Evolutionary conservation across 2,888 invertebrate genomes (phyloP).

Genomic region (Dermolepida albohirtum): DNA sequence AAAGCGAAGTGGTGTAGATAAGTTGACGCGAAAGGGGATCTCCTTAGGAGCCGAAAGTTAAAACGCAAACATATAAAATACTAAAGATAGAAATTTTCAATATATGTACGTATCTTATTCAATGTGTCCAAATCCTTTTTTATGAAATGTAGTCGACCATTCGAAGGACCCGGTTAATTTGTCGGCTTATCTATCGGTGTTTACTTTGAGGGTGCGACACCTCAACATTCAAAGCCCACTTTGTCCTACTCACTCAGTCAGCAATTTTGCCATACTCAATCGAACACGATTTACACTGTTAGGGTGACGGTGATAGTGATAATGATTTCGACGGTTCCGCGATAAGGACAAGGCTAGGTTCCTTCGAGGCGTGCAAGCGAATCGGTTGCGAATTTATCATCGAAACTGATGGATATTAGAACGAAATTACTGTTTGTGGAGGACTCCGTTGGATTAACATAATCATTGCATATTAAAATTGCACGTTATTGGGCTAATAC

Average conservation of each 20-base stretch:
- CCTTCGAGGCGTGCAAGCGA: conserved; percentile 10
- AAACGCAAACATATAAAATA: conserved; percentile 2
- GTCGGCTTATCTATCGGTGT: conserved; percentile 62
- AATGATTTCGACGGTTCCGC: conserved; percentile 18
- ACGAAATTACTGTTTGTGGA: conserved; percentile 38
- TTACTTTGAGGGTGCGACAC: conserved; percentile 61
- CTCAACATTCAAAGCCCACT: conserved; percentile 53
- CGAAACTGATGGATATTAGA: conserved; percentile 33
- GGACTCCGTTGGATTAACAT: conserved; percentile 31
- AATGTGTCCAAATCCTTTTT: conserved; percentile 56
- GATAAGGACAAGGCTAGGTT: conserved; percentile 8
- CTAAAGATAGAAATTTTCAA: conserved; percentile 4
- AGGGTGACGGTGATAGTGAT: conserved; percentile 23
- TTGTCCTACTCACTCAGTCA: conserved; percentile 54
- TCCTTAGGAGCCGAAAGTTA: neutral
- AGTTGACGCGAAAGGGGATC: conserved; percentile 1
- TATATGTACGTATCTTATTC: neutral
- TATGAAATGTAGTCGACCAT: conserved; percentile 56
- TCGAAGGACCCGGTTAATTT: conserved; percentile 57
- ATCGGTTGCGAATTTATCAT: conserved; percentile 27
- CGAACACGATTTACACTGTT: conserved; percentile 55
- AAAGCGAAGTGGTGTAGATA: conserved; percentile 11
- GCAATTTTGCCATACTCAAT: conserved; percentile 57
- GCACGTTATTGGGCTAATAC: conserved; percentile 10
- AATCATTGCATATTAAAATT: conserved; percentile 36